Base-by-base conservation (phyloP, 1,140 invertebrate genomes). In the Mercenaria mercenaria region DNA sequence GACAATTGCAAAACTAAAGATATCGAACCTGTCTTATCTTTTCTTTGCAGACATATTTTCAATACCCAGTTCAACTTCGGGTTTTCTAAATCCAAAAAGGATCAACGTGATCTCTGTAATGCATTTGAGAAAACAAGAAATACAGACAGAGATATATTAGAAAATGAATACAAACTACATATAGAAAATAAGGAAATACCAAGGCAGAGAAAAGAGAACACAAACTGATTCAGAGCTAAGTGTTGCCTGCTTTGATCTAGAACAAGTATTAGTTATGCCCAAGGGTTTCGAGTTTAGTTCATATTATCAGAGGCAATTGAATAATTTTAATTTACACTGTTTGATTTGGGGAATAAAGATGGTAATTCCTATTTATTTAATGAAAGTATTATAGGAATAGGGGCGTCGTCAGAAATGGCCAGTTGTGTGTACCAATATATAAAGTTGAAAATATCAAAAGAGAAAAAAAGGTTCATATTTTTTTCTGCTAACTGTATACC, bases 311-410 rank as follows among this genome's bases (percentile, higher is more conserved):
- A 43, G 52, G 26, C 15, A 39, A 11, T 29, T 76, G 29, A 76
- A 76, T 76, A n/a, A 34, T 43, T 76, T 43, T 29, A 80, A 80
- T 59, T 56, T 80, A 56, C 77, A 80, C 23, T 59, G 6, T 80
- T 56, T 56, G 77, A 80, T n/a, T 39, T 13, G 4, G 77, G 32
- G 8, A 80, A 8, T 6, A 59, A 29, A 47, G 41, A 80, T n/a
- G n/a, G n/a, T n/a, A n/a, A n/a, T n/a, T n/a, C n/a, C n/a, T n/a
- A n/a, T n/a, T n/a, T n/a, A n/a, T 80, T 26, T 43, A 43, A 80
- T 80, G 77, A 80, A 13, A 29, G 8, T 23, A 80, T 80, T 8
- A 13, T 26, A 20, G 29, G 23, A n/a, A 11, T n/a, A n/a, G n/a
- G 77, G 3, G 77, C 47, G 8, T 43, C 8, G 1, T 47, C n/a